phyloP scores from a whole-genome alignment of 2,797 vertebrate species.

The Otolemur crassicaudatus region DNA sequence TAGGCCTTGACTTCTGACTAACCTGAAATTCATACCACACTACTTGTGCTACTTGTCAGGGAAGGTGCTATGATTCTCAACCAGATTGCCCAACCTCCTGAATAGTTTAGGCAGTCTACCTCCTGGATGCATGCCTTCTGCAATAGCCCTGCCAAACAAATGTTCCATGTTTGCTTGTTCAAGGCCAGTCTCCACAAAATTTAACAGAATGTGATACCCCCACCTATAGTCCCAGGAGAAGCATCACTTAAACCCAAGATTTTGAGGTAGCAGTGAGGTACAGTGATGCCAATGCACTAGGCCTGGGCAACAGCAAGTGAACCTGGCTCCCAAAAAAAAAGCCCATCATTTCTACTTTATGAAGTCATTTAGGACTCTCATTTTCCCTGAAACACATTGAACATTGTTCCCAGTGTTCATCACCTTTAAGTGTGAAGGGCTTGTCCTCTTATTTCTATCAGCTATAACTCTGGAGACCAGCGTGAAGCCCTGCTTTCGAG shows the following conservation, averaged over 20 bases:
- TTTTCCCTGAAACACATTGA: neutral
- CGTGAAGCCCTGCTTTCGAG: neutral
- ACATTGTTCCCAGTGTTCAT: neutral
- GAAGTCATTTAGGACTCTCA: neutral
- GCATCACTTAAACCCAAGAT: neutral
- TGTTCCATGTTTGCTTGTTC: neutral
- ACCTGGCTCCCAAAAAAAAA: neutral
- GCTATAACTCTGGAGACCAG: neutral
- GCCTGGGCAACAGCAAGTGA: neutral
- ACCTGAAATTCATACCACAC: neutral
- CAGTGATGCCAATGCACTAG: neutral
- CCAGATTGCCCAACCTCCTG: neutral
- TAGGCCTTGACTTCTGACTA: neutral
- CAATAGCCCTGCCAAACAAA: neutral
- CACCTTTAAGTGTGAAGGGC: neutral
- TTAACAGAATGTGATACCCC: too few species aligned
- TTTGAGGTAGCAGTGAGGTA: neutral
- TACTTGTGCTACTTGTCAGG: neutral
- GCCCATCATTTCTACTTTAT: neutral
- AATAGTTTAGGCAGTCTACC: neutral
- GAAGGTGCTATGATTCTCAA: neutral
- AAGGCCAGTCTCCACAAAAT: neutral
- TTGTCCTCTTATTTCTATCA: neutral
- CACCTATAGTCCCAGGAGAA: neutral
- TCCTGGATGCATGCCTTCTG: neutral